These are phyloP conservation scores for Dinomys branickii DNA, from an alignment of 2,113 vertebrate species.

Conservation along the genomic window DNA sequence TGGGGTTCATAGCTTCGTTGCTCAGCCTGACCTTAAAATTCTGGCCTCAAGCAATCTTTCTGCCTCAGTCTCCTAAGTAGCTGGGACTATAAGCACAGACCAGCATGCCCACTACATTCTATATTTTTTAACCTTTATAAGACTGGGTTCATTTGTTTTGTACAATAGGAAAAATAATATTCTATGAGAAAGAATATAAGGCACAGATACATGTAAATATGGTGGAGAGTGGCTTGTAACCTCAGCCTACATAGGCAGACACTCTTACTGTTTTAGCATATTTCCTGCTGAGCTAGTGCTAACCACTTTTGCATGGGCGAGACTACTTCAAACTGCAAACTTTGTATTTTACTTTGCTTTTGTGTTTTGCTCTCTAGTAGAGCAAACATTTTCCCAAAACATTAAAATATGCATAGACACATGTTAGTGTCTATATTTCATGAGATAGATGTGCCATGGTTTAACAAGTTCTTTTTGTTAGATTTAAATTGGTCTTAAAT, in stretches of 20 bases:
- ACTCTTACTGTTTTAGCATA: neutral
- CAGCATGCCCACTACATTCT: neutral
- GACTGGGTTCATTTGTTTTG: slow-evolving; percentile 40
- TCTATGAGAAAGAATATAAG: slow-evolving; percentile 38
- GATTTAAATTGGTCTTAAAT: neutral
- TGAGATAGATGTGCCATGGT: neutral
- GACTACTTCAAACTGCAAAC: neutral
- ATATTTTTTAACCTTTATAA: neutral
- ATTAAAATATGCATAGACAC: neutral
- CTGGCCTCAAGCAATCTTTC: neutral
- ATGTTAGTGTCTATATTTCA: slow-evolving; percentile 8
- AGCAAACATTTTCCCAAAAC: slow-evolving; percentile 36
- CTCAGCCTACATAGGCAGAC: neutral
- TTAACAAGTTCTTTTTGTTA: neutral
- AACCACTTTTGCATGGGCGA: neutral
- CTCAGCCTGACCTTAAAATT: neutral
- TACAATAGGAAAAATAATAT: neutral
- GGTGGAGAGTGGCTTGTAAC: neutral
- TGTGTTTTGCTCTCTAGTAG: neutral
- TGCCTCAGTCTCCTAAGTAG: neutral
- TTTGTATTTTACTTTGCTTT: neutral
- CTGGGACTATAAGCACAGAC: neutral
- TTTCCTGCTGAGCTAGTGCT: neutral
- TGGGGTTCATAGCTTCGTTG: neutral
- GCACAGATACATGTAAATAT: neutral